A percentile compares a stretch with the other conserved stretches of the same genome.
These are phyloP conservation scores for Caiman crocodilus DNA, from an alignment of 2,797 vertebrate species.

Conservation along the genomic window DNA sequence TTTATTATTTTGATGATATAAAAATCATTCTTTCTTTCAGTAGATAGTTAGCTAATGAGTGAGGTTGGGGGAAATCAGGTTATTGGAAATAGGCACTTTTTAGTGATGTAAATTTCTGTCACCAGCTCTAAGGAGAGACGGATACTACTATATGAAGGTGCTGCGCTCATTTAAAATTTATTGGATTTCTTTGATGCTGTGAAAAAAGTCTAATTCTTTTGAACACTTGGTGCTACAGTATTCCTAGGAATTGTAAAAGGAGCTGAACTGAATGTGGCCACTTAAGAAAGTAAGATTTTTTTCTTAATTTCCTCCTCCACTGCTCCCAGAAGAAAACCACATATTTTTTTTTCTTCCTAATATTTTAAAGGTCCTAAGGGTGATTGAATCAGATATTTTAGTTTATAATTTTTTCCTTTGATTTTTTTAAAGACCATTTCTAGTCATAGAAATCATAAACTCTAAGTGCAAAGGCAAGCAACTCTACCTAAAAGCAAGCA, in stretches of 20 bases:
- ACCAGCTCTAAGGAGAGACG: background rate
- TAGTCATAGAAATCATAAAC: no score
- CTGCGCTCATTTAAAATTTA: background rate
- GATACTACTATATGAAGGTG: background rate
- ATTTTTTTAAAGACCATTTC: no score
- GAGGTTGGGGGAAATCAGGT: background rate
- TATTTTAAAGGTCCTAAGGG: no score
- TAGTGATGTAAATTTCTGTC: background rate
- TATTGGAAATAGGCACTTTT: background rate
- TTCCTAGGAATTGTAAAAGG: background rate
- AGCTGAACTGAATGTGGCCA: background rate
- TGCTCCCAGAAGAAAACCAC: no score
- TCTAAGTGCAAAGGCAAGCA: no score
- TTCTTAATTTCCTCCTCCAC: no score
- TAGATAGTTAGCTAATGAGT: background rate
- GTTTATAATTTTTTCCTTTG: no score
- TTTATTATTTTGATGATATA: conserved; percentile 34
- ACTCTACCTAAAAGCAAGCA: no score
- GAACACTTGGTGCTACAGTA: background rate
- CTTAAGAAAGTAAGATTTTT: no score
- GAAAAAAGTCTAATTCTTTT: background rate
- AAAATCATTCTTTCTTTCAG: background rate
- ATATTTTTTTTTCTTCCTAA: no score
- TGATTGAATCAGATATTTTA: no score
- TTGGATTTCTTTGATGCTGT: background rate